Evolutionary conservation across 2,113 vertebrate genomes (phyloP), one percentile per base, ranked within the genome.

Genomic region (Numenius arquata): DNA sequence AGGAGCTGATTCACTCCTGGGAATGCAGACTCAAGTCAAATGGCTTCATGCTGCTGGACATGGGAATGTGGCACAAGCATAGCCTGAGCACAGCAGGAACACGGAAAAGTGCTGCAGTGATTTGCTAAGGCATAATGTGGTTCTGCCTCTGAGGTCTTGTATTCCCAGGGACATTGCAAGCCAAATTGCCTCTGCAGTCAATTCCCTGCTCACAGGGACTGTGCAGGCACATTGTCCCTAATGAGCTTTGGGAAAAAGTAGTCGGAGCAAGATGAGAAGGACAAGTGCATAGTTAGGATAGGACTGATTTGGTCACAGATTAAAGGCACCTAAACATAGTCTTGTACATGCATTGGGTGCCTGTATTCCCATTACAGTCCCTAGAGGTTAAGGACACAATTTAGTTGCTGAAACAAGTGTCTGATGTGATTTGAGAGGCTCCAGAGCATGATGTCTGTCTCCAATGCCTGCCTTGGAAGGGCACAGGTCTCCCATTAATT

Each of bases 161-260:
- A 22, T 30, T 10, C 17, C 61, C 55, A 43, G 5, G 20, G 27
- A 8, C 15, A 40, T 50, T 63, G 21, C 1, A 8, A 56, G 53
- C 15, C 3, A 1, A n/a, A 47, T 2, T 55, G 16, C 17, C 45
- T 43, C 12, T 66, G 53, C 23, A 40, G 21, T 21, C 41, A 32
- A 1, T 10, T 43, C 53, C 53, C 5, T 2, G 21, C 27, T 88
- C 71, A 15, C 41, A 20, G 26, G 26, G 29, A 38, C 15, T 47
- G n/a, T 12, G 29, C 8, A 11, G 41, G 61, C 15, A 6, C 16
- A 13, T 17, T 34, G 14, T 50, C 38, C 63, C 15, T 62, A 20
- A 1, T 1, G 15, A 38, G 19, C 7, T 0, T 2, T 58, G 25
- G 16, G 50, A 6, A 34, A 50, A 45, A 47, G 6, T 0, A 11